Conservation (phyloP, 2,113 vertebrate species). For the Aptenodytes forsteri region DNA sequence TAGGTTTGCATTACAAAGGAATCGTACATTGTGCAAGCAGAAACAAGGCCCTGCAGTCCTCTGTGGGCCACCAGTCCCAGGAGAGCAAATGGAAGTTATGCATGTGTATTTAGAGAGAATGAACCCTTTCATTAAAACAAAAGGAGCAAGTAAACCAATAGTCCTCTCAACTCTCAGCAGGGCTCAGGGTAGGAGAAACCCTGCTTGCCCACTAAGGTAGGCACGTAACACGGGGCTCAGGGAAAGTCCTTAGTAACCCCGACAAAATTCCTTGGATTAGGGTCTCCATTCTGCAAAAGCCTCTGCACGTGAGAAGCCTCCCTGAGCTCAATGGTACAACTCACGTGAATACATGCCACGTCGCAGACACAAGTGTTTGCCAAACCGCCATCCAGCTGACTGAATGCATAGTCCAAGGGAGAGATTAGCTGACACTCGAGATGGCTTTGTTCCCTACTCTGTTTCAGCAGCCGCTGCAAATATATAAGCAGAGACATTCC, state of each 20-base stretch:
- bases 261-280: background rate
- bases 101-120: background rate
- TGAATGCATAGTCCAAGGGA: background rate
- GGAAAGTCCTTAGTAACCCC: background rate
- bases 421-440: background rate
- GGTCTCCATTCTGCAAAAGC: background rate
- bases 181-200: background rate
- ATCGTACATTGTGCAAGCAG: background rate
- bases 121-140: background rate
- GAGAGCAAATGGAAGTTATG: background rate
- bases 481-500: background rate
- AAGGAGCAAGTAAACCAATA: background rate
- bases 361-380: background rate
- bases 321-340: background rate
- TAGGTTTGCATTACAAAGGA: background rate
- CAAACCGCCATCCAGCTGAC: accelerated
- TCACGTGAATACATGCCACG: background rate
- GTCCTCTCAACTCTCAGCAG: background rate
- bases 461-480: background rate
- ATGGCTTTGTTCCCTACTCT: background rate
- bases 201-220: background rate
- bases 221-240: accelerated
- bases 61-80: background rate
- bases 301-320: background rate
- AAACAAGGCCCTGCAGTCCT: background rate